A percentile compares a stretch with the other conserved stretches of the same genome.
Conservation (phyloP, 2,888 invertebrate genomes). For the Eustalomyia histrio region DNA sequence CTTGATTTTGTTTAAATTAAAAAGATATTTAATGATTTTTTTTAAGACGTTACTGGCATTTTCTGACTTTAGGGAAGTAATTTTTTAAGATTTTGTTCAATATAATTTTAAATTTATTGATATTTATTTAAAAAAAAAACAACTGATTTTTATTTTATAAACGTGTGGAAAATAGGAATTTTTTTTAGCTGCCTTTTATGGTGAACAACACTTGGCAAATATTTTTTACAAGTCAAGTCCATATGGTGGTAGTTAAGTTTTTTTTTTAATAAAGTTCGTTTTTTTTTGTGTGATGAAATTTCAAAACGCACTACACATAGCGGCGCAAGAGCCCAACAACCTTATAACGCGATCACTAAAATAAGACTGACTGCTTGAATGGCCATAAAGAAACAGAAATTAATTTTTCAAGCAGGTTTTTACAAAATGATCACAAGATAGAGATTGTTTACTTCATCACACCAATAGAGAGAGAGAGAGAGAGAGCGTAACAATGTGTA, state of each 20-base stretch:
- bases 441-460: not conserved
- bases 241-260: conserved; percentile 8
- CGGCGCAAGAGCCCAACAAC: conserved; percentile 31
- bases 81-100: conserved; percentile 10
- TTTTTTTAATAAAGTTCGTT: conserved; percentile 49
- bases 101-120: not conserved
- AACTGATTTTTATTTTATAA: not conserved
- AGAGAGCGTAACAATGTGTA: conserved; percentile 13
- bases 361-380: conserved; percentile 51
- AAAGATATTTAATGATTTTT: not conserved
- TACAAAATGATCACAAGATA: not conserved
- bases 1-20: not conserved
- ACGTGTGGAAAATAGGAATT: not conserved
- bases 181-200: not conserved
- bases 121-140: not conserved
- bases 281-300: conserved; percentile 26
- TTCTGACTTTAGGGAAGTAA: conserved; percentile 13
- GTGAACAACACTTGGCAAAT: not conserved
- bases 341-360: conserved; percentile 56
- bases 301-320: not conserved
- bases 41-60: conserved; percentile 10
- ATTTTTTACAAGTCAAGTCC: conserved; percentile 17
- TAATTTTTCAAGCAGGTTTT: conserved; percentile 50
- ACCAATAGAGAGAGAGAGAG: too few species aligned
- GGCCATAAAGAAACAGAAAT: conserved; percentile 40